phyloP scores from a whole-genome alignment of 2,113 vertebrate genomes.

The Austrofundulus limnaeus region DNA sequence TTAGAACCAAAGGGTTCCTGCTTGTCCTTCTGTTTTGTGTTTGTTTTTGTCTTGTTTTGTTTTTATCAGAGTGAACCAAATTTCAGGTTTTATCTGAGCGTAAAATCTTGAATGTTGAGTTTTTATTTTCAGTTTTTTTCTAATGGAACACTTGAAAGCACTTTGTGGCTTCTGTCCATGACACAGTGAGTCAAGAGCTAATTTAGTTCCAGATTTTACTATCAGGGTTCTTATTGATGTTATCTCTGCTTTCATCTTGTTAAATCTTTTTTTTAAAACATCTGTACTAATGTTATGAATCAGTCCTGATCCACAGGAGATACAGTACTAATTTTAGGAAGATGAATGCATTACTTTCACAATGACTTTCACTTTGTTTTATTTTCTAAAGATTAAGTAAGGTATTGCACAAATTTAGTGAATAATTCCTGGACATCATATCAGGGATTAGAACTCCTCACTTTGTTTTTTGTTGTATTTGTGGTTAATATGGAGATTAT shows the following conservation, averaged over 20 bases:
- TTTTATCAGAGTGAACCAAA: too few species aligned
- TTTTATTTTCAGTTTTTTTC: neutral
- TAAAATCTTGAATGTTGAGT: neutral
- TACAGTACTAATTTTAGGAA: constrained; percentile 29
- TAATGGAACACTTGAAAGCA: neutral
- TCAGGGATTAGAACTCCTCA: constrained; percentile 1
- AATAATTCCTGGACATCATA: constrained; percentile 35
- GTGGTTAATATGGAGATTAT: too few species aligned
- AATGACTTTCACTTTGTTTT: constrained; percentile 54
- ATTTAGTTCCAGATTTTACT: neutral
- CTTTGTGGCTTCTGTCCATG: constrained; percentile 6
- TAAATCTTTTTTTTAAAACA: constrained; percentile 6
- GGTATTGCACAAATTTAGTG: constrained; percentile 27
- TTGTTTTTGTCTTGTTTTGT: too few species aligned
- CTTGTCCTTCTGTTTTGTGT: too few species aligned
- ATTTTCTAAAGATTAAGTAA: constrained; percentile 30
- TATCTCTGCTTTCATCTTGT: constrained; percentile 6
- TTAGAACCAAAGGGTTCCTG: too few species aligned
- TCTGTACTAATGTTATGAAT: constrained; percentile 22
- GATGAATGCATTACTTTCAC: constrained; percentile 35
- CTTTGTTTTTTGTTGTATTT: too few species aligned
- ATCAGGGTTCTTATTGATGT: neutral
- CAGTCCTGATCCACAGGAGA: constrained; percentile 8
- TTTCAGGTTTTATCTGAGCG: too few species aligned
- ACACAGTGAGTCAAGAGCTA: neutral